Conservation (phyloP, 1,140 invertebrate species). For the Drosophila dunni region DNA sequence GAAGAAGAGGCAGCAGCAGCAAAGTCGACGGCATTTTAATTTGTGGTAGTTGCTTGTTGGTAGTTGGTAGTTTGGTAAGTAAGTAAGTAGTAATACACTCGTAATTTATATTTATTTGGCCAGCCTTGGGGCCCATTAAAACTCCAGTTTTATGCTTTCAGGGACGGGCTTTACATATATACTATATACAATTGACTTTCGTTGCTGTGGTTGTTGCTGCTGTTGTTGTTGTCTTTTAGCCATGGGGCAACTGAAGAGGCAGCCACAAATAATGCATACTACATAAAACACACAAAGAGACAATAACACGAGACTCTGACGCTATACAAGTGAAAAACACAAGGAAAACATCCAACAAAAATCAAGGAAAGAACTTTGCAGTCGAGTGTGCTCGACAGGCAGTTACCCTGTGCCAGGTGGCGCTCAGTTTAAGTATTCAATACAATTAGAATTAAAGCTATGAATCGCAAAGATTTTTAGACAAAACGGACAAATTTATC, state of each 20-base stretch:
- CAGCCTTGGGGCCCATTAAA: slow-evolving; percentile 76
- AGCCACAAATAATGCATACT: slow-evolving; percentile 4
- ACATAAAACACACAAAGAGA: not conserved
- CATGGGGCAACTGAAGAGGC: slow-evolving; percentile 11
- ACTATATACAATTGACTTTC: slow-evolving; percentile 75
- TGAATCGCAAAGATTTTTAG: too few species aligned
- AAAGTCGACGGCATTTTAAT: slow-evolving; percentile 40
- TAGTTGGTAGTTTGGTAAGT: not conserved
- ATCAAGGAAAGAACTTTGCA: slow-evolving; percentile 2
- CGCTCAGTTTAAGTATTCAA: too few species aligned
- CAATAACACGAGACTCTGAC: not conserved
- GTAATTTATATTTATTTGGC: slow-evolving; percentile 53
- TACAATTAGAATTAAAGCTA: too few species aligned
- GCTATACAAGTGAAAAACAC: not conserved
- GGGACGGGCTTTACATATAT: slow-evolving; percentile 67
- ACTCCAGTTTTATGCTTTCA: slow-evolving; percentile 62
- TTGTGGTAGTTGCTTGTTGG: slow-evolving; percentile 39
- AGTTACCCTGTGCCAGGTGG: too few species aligned
- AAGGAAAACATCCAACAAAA: not conserved
- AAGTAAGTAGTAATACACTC: slow-evolving; percentile 43
- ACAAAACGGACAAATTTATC: too few species aligned
- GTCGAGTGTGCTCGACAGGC: not conserved
- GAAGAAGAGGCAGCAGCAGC: not conserved
- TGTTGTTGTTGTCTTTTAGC: slow-evolving; percentile 2
- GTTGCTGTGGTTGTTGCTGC: too few species aligned